A percentile compares a stretch with the other conserved stretches of the same genome.
Evolutionary conservation across 1,140 invertebrate genomes (phyloP).

Genomic region (Trichoplusia ni): DNA sequence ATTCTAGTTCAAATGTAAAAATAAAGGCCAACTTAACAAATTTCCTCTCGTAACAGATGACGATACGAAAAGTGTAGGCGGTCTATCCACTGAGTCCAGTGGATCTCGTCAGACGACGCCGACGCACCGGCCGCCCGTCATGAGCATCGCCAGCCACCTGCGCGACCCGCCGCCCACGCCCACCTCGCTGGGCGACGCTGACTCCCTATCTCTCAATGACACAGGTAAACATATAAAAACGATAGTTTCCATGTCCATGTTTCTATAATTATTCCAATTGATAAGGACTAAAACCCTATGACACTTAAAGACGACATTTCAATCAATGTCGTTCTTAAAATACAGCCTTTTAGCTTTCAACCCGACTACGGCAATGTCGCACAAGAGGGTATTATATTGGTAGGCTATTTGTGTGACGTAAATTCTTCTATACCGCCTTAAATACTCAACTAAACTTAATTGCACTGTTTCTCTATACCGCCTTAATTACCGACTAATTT

Average conservation of each 20-base stretch:
- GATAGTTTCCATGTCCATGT: neutral
- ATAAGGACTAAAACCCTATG: neutral
- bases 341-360: too few relatives aligned
- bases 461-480: too few relatives aligned
- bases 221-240: slow-evolving; percentile 41
- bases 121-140: slow-evolving; percentile 86
- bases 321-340: too few relatives aligned
- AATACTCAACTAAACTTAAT: too few relatives aligned
- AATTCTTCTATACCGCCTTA: too few relatives aligned
- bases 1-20: too few relatives aligned
- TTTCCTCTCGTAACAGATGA: slow-evolving; percentile 51
- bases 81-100: slow-evolving; percentile 60
- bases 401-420: too few relatives aligned
- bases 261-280: neutral
- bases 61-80: slow-evolving; percentile 67
- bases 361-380: too few relatives aligned
- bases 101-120: slow-evolving; percentile 84
- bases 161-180: slow-evolving; percentile 71
- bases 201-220: slow-evolving; percentile 65
- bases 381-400: too few relatives aligned
- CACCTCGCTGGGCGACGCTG: slow-evolving; percentile 66
- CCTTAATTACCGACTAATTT: too few relatives aligned
- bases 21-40: too few relatives aligned
- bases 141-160: slow-evolving; percentile 83
- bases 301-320: too few relatives aligned